Conservation (phyloP, 2,113 vertebrate genomes). For the Laterallus jamaicensis region DNA sequence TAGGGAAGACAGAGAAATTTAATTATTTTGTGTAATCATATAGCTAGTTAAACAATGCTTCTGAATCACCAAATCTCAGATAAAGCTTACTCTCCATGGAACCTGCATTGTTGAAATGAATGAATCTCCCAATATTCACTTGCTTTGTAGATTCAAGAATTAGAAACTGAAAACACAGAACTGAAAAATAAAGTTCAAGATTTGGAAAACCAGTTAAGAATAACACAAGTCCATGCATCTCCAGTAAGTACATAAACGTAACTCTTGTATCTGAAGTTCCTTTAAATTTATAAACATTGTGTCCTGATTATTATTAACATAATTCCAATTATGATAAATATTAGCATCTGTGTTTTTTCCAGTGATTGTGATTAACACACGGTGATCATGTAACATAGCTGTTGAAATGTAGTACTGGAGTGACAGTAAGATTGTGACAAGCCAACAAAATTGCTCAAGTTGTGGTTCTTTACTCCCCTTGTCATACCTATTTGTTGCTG, state of each 20-base stretch:
- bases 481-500: neutral
- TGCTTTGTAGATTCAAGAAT: constrained; percentile 93
- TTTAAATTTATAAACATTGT: neutral
- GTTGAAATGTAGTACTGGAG: neutral
- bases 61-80: neutral
- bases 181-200: constrained; percentile 94
- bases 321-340: neutral
- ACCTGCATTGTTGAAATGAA: neutral
- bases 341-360: neutral
- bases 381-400: neutral
- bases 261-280: neutral
- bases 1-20: neutral
- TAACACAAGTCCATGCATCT: constrained; percentile 79
- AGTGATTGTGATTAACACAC: neutral
- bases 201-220: constrained; percentile 91
- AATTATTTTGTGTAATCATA: neutral
- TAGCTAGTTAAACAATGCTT: neutral
- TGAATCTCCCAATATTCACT: constrained; percentile 12
- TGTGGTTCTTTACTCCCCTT: neutral
- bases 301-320: neutral
- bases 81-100: neutral
- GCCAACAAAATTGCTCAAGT: neutral
- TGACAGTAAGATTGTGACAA: neutral
- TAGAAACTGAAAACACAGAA: constrained; percentile 95
- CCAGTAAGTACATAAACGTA: constrained; percentile 81